Evolutionary conservation across 2,113 vertebrate genomes (phyloP).

Genomic region (Phyllostomus discolor): DNA sequence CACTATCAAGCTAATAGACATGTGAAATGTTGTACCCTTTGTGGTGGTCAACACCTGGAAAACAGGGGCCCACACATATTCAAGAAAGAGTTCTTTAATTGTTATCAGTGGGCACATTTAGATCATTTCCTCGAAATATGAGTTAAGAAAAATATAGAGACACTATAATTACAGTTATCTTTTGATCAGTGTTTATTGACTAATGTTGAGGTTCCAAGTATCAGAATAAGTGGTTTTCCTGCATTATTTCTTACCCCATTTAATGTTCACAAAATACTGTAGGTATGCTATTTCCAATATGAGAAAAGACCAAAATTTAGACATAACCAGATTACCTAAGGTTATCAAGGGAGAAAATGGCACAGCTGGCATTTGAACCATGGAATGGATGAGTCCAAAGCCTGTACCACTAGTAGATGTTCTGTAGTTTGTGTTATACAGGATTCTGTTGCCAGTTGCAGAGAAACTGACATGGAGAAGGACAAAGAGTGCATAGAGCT

Average conservation of each 20-base stretch:
- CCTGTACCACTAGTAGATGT: neutral
- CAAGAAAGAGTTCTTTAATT: neutral
- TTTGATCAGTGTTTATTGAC: neutral
- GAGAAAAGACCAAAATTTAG: neutral
- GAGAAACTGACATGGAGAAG: neutral
- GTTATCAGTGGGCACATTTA: no score
- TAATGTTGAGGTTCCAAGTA: neutral
- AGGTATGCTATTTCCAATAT: neutral
- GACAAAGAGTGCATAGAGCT: neutral
- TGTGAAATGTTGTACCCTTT: neutral
- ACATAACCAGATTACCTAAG: neutral
- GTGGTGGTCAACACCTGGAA: neutral
- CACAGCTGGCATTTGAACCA: neutral
- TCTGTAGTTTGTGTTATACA: neutral
- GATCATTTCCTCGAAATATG: neutral
- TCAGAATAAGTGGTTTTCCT: neutral
- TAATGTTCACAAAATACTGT: neutral
- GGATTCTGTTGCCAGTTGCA: neutral
- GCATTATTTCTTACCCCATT: neutral
- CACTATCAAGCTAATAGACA: neutral
- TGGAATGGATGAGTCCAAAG: neutral
- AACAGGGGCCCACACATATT: neutral
- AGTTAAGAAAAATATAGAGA: neutral
- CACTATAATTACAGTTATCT: neutral
- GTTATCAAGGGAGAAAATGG: neutral